Conservation (phyloP, 2,113 vertebrate genomes). For the Coptodon bakossiorum region DNA sequence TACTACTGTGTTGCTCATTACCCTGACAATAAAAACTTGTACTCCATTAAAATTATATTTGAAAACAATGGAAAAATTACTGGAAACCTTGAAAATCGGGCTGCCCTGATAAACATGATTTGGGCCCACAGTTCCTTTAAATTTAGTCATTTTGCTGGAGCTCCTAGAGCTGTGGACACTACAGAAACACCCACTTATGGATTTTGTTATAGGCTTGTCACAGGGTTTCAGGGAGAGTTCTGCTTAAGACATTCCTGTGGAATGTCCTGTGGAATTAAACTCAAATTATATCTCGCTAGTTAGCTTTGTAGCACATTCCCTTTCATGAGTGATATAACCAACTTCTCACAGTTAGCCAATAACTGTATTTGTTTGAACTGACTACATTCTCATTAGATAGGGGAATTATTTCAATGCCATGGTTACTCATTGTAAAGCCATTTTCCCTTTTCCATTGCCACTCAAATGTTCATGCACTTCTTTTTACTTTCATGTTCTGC, state of each 20-base stretch:
- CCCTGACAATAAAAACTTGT: neutral
- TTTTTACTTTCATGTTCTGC: neutral
- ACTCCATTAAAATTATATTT: neutral
- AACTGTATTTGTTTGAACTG: neutral
- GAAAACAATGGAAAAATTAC: neutral
- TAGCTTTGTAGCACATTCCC: neutral
- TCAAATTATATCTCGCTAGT: rapidly evolving
- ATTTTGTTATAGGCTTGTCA: neutral
- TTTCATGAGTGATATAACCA: neutral
- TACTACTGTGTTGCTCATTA: neutral
- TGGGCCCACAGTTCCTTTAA: neutral
- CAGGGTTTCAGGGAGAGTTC: neutral
- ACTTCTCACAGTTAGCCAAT: neutral
- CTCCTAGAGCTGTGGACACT: neutral
- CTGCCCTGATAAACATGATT: neutral
- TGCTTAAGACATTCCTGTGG: neutral
- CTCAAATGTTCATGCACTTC: neutral
- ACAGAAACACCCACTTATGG: neutral
- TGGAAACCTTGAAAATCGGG: neutral
- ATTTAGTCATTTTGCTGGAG: neutral
- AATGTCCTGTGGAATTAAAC: neutral
- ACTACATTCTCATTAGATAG: neutral
- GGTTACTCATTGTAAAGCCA: neutral
- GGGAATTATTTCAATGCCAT: neutral
- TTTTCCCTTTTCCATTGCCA: neutral